Conservation (phyloP, 92 coral and sea anemone species). For the Pocillopora meandrina region DNA sequence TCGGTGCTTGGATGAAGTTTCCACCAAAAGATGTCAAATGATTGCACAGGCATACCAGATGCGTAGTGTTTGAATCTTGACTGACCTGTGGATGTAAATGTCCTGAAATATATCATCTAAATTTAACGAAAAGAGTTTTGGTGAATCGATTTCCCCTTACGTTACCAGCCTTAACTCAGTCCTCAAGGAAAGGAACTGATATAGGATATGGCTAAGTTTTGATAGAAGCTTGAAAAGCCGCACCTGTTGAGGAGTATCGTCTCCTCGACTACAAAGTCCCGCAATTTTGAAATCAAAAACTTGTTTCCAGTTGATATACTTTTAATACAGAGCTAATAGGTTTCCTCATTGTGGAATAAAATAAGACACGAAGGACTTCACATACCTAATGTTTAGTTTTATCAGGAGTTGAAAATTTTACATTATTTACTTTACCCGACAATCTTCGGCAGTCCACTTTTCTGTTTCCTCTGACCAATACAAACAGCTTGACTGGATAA, state of each 20-base stretch:
- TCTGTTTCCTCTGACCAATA: constrained; percentile 57
- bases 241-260: too few relatives aligned
- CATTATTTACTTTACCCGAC: constrained; percentile 22
- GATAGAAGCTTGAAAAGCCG: too few relatives aligned
- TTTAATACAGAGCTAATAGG: too few relatives aligned
- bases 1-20: constrained; percentile 44
- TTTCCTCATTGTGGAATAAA: neutral
- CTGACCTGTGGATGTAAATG: constrained; percentile 26
- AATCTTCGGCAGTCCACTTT: constrained; percentile 54
- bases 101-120: neutral
- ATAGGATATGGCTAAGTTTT: too few relatives aligned
- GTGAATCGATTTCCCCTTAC: too few relatives aligned
- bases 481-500: constrained; percentile 49
- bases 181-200: too few relatives aligned
- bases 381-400: too few relatives aligned
- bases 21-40: constrained; percentile 56
- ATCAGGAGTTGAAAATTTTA: neutral
- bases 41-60: constrained; percentile 37
- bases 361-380: too few relatives aligned
- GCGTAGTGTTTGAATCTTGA: constrained; percentile 30
- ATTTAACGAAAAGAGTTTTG: neutral
- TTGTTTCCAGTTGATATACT: too few relatives aligned
- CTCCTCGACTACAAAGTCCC: too few relatives aligned
- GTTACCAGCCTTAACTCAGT: too few relatives aligned
- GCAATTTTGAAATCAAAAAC: too few relatives aligned